Evolutionary conservation across 2,888 invertebrate species (phyloP), one percentile per base, ranked within the genome.

Genomic region (Apotomis betuletana): DNA sequence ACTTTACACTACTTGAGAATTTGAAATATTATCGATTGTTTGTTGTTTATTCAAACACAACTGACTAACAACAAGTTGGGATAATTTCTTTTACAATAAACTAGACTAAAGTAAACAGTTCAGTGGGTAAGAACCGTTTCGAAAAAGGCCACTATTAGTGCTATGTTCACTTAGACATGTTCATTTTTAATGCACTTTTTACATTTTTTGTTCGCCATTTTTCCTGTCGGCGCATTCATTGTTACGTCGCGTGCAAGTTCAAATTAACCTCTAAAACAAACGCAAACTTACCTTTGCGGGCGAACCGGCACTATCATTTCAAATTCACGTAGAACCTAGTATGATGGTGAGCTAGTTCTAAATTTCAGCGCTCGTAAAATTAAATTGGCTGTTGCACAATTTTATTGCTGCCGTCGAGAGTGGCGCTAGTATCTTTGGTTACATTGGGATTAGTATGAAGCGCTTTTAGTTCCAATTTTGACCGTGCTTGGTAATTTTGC

Each of bases 211-310:
- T 49, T 38, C 58, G 36, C 57, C 12, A 38, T 58, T 58, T 58
- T 58, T 58, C 36, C 58, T 58, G 58, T 58, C 58, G 58, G n/a
- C 58, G 59, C 51, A 46, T 15, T 59, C 58, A 58, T 58, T 58
- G 51, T 67, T 38, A 6, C 36, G n/a, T 67, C 41, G 67, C 67
- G 67, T 67, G 67, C 59, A 5, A 36, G 8, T 44, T 44, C 64
- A 41, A 51, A 57, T 58, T 67, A 58, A 67, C 67, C 67, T 67
- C 58, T 44, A 60, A 63, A 38, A 38, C 38, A 36, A 49, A 63
- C 5, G 52, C 58, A 38, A 58, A 58, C 63, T 38, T 58, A 58
- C 38, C 4, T 38, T 58, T 58, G 36, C 58, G 0, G 58, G n/a
- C n/a, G 36, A 57, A 36, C 36, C 27, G 27, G 36, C 36, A 55